phyloP scores from a whole-genome alignment of 1,140 invertebrate genomes.

The Frieseomelitta varia region DNA sequence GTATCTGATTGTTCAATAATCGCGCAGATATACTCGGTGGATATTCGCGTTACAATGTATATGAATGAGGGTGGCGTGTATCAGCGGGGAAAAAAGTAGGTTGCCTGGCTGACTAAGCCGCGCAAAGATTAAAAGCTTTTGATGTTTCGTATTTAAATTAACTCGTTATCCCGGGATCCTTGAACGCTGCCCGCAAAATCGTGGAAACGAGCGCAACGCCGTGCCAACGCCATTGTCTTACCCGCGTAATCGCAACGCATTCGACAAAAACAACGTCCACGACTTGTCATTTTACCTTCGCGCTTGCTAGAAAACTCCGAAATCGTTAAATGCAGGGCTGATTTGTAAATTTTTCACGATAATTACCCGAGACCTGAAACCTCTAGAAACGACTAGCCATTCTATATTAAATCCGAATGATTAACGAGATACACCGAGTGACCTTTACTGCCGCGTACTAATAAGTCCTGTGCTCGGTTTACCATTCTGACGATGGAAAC shows the following conservation, averaged over 20 bases:
- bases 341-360: slow-evolving; percentile 9
- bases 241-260: slow-evolving; percentile 4
- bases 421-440: slow-evolving; percentile 48
- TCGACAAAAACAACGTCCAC: not conserved
- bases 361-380: slow-evolving; percentile 11
- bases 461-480: slow-evolving; percentile 37
- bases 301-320: not conserved
- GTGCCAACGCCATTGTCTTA: not conserved
- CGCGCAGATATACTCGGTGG: slow-evolving; percentile 58
- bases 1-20: slow-evolving; percentile 66
- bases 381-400: not conserved
- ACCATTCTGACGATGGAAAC: slow-evolving; percentile 34
- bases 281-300: not conserved
- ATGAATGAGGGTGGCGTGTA: slow-evolving; percentile 66
- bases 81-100: slow-evolving; percentile 62
- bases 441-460: slow-evolving; percentile 53
- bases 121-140: slow-evolving; percentile 66
- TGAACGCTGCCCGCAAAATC: slow-evolving; percentile 53
- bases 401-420: slow-evolving; percentile 35
- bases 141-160: slow-evolving; percentile 70
- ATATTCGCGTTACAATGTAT: slow-evolving; percentile 61
- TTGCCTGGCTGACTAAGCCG: slow-evolving; percentile 58
- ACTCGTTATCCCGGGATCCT: slow-evolving; percentile 64
- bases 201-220: slow-evolving; percentile 8
- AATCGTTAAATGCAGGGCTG: slow-evolving; percentile 18